Percentiles rank a stretch among this genome's conserved stretches.
Evolutionary conservation across 1,140 invertebrate species (phyloP).

Genomic region (Sinella curviseta): DNA sequence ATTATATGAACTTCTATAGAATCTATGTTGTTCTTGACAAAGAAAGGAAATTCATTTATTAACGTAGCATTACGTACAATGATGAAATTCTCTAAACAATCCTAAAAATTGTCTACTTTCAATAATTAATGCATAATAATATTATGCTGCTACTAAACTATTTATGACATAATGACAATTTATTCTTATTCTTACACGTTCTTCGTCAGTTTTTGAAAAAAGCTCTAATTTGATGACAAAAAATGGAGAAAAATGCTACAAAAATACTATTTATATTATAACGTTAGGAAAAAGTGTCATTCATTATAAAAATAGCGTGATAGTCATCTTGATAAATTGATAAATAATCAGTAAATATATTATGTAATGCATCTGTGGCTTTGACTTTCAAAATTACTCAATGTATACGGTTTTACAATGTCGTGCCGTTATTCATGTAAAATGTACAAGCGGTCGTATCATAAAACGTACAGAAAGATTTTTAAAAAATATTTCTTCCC

Average conservation of each 20-base stretch:
- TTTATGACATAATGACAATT: no score
- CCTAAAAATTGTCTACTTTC: background rate
- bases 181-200: no score
- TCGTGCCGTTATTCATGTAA: constrained; percentile 22
- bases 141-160: background rate
- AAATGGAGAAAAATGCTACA: background rate
- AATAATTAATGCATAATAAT: background rate
- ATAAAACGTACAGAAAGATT: background rate
- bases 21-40: background rate
- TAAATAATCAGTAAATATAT: background rate
- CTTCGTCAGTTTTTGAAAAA: no score
- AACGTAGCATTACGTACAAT: no score
- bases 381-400: constrained; percentile 24
- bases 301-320: constrained; percentile 2
- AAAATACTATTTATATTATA: background rate
- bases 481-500: no score
- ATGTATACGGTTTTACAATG: constrained; percentile 14
- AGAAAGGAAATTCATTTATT: background rate
- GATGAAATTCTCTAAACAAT: no score
- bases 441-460: constrained; percentile 20
- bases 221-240: background rate
- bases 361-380: constrained; percentile 4
- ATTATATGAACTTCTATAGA: constrained; percentile 3
- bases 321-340: background rate
- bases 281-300: background rate